Conservation (phyloP, 2,113 vertebrate species). For the Centropus bengalensis region DNA sequence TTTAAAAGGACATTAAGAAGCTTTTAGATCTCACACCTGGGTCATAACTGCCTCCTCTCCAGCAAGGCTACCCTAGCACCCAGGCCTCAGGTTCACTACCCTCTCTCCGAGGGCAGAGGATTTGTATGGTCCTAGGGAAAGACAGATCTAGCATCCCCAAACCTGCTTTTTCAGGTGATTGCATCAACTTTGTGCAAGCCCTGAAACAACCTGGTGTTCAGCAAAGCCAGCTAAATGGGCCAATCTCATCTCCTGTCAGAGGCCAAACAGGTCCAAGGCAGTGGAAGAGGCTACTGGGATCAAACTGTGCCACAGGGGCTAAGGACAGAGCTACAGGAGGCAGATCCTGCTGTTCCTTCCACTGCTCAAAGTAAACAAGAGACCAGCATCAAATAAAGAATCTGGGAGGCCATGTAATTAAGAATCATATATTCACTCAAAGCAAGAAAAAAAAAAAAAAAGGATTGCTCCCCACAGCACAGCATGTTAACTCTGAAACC, state of each 20-base stretch:
- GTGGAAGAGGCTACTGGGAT: rapidly evolving
- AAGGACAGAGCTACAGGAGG: background rate
- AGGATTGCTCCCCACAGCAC: rapidly evolving
- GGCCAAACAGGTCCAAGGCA: background rate
- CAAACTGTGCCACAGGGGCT: rapidly evolving
- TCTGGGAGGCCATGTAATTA: background rate
- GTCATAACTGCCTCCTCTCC: background rate
- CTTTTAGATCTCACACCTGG: background rate
- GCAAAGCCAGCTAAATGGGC: background rate
- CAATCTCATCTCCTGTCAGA: background rate
- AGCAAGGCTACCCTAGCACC: too few relatives aligned
- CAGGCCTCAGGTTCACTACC: background rate
- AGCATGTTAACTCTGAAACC: background rate
- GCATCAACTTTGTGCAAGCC: rapidly evolving
- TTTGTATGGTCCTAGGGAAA: rapidly evolving
- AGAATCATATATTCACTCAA: too few relatives aligned
- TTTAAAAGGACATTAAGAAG: background rate
- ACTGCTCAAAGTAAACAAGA: background rate
- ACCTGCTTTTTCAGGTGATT: background rate
- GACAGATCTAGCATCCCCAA: background rate
- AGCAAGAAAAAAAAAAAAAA: background rate
- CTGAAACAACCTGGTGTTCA: background rate
- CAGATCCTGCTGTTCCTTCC: background rate
- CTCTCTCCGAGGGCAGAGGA: rapidly evolving
- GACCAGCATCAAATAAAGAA: background rate